Evolutionary conservation across 2,797 vertebrate genomes (phyloP).

Genomic region (Cyclopterus lumpus): DNA sequence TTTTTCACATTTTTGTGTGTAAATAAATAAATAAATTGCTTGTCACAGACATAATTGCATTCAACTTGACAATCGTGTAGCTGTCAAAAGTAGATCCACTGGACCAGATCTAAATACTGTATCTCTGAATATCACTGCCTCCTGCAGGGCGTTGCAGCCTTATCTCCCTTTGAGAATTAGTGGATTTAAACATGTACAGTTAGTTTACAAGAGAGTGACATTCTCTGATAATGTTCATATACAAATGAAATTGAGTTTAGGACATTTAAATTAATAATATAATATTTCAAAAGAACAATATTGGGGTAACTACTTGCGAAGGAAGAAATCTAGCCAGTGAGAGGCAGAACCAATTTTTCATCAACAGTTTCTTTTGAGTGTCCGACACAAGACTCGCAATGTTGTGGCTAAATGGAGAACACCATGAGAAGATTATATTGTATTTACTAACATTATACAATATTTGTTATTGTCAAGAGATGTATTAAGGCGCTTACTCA

Average conservation of each 20-base stretch:
- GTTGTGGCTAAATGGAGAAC: not conserved
- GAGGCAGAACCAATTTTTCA: not conserved
- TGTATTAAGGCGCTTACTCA: conserved; percentile 86
- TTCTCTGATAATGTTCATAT: not conserved
- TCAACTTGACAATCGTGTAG: not conserved
- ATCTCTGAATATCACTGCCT: not conserved
- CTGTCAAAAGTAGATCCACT: not conserved
- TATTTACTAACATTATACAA: not conserved
- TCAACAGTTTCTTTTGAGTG: not conserved
- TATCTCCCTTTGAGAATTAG: too few relatives aligned
- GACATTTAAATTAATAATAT: not conserved
- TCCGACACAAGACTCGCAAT: not conserved
- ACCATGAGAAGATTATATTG: not conserved
- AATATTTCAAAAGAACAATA: not conserved
- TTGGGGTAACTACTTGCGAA: not conserved
- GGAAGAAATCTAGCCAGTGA: not conserved
- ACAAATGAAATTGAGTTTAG: not conserved
- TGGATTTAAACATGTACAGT: not conserved
- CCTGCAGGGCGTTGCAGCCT: too few relatives aligned
- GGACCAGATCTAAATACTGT: not conserved
- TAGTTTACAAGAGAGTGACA: not conserved
- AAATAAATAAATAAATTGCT: not conserved
- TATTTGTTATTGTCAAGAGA: not conserved
- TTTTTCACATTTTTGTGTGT: too few relatives aligned
- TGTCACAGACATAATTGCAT: not conserved